Conservation (phyloP, 2,113 vertebrate genomes). For the Daphoenositta chrysoptera region DNA sequence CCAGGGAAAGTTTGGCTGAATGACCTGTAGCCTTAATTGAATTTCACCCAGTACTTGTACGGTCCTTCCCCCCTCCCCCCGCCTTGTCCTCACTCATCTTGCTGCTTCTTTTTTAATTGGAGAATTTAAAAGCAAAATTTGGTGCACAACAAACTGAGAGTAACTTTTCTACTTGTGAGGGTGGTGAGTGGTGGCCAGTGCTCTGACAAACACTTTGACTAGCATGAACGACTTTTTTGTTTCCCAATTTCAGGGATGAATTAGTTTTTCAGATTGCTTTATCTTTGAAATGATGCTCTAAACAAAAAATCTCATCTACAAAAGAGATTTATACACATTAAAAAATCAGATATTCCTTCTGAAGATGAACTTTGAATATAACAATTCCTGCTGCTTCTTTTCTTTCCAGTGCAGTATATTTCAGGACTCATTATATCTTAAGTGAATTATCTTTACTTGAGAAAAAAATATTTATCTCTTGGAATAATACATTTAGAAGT, state of each 20-base stretch:
- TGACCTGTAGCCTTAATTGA: neutral
- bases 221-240: neutral
- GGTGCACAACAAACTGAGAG: neutral
- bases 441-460: constrained; percentile 28
- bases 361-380: neutral
- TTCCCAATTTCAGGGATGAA: neutral
- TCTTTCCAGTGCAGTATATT: neutral
- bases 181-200: neutral
- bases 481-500: constrained; percentile 21
- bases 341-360: neutral
- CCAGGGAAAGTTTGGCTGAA: constrained; percentile 21
- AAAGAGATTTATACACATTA: neutral
- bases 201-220: neutral
- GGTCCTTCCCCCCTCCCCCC: fast-evolving
- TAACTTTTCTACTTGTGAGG: neutral
- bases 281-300: neutral
- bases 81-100: neutral
- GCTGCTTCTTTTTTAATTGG: neutral
- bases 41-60: neutral
- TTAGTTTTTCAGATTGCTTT: neutral
- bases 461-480: constrained; percentile 33
- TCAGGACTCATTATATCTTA: constrained; percentile 24
- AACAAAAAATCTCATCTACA: neutral
- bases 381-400: neutral
- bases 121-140: neutral